A percentile compares a stretch with the other conserved stretches of the same genome.
Conservation (phyloP, 2,797 vertebrate species). For the Micromesistius poutassou region DNA sequence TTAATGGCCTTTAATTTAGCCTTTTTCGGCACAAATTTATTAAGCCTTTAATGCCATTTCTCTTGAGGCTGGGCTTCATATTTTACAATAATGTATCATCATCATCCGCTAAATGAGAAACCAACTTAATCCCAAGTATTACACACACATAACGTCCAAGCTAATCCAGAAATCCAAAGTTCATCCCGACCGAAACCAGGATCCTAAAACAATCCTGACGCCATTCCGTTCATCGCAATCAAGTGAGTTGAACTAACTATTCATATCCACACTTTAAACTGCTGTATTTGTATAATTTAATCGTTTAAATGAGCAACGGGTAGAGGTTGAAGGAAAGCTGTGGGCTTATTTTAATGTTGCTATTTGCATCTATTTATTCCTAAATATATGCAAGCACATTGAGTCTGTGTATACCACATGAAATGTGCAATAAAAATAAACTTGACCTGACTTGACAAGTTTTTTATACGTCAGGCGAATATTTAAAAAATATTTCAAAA, state of each 20-base stretch:
- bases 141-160: conserved; percentile 61
- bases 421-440: neutral
- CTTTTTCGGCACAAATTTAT: conserved; percentile 49
- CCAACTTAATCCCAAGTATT: conserved; percentile 68
- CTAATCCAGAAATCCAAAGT: conserved; percentile 70
- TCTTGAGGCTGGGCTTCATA: conserved; percentile 47
- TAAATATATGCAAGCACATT: neutral
- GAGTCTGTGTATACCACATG: neutral
- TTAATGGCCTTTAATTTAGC: conserved; percentile 49
- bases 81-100: conserved; percentile 58
- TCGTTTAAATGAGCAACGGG: too few species aligned
- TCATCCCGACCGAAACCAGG: conserved; percentile 64
- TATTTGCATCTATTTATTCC: neutral
- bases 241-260: neutral
- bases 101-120: conserved; percentile 45
- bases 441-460: neutral
- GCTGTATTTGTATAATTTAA: neutral
- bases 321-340: too few species aligned
- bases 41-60: conserved; percentile 67
- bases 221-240: conserved; percentile 35
- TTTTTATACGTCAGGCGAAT: too few species aligned
- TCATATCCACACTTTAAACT: neutral
- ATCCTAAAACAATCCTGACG: conserved; percentile 54
- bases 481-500: too few species aligned
- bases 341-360: neutral